Percentiles rank a stretch among this genome's conserved stretches.
These are phyloP conservation scores for Camponotus fellah DNA, from an alignment of 2,888 invertebrate species.

Conservation along the genomic window DNA sequence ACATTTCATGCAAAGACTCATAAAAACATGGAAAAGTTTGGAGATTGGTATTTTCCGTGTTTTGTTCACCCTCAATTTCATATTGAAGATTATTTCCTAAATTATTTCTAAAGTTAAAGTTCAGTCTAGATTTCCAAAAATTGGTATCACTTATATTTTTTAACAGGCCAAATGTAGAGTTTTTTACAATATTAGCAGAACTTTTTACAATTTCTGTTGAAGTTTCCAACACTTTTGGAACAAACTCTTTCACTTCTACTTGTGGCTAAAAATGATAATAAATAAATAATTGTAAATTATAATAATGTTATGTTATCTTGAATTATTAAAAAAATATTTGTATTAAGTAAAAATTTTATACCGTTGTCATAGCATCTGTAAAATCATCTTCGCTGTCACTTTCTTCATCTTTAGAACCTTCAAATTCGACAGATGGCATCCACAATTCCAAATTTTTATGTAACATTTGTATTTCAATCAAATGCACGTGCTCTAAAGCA, in stretches of 20 bases:
- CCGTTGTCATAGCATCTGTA: conserved; percentile 88
- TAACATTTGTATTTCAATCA: conserved; percentile 82
- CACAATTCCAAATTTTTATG: conserved; percentile 81
- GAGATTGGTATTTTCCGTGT: conserved; percentile 58
- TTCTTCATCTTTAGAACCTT: conserved; percentile 81
- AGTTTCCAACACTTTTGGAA: conserved; percentile 82
- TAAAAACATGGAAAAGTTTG: conserved; percentile 85
- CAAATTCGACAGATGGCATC: conserved; percentile 74
- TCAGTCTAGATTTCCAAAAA: conserved; percentile 85
- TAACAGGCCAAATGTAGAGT: conserved; percentile 85
- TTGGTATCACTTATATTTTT: conserved; percentile 83
- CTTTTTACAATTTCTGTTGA: conserved; percentile 86
- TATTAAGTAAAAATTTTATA: conserved; percentile 73
- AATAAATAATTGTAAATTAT: neutral
- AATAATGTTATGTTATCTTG: conserved; percentile 19
- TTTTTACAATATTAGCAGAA: conserved; percentile 83
- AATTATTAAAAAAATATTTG: neutral
- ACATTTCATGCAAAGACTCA: conserved; percentile 80
- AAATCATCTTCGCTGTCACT: conserved; percentile 88
- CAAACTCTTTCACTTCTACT: conserved; percentile 80
- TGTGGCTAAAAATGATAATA: conserved; percentile 75
- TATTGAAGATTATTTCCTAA: conserved; percentile 65
- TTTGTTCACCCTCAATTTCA: conserved; percentile 61
- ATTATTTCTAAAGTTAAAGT: conserved; percentile 70
- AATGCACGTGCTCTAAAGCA: conserved; percentile 80